Percentiles rank a stretch among this genome's conserved stretches.
Evolutionary conservation across 37 sponge, comb jelly and placozoan genomes (phyloP).

Genomic region (Halichondria panicea): DNA sequence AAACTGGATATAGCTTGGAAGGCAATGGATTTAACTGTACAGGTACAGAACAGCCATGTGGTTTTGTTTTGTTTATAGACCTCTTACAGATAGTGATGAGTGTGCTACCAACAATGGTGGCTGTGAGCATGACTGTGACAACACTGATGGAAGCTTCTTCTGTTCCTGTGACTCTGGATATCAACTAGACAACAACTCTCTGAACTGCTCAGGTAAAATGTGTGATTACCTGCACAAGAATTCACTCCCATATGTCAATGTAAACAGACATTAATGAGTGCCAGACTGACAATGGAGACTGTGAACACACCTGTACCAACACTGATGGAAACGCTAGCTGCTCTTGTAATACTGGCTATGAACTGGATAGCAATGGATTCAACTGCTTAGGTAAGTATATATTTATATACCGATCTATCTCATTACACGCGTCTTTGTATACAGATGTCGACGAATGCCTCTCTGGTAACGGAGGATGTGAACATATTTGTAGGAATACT

Average conservation of each 20-base stretch:
- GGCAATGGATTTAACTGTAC: no score
- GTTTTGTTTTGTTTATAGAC: no score
- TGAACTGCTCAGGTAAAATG: constrained; percentile 39
- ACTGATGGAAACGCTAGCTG: constrained; percentile 41
- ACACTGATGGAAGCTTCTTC: constrained; percentile 41
- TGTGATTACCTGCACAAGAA: not conserved
- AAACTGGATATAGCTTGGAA: no score
- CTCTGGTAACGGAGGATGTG: no score
- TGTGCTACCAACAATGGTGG: constrained; percentile 16
- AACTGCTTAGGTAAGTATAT: constrained; percentile 27
- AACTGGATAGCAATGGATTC: constrained; percentile 12
- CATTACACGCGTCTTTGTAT: no score
- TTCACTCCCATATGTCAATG: not conserved
- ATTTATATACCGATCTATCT: no score
- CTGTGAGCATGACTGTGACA: constrained; percentile 49
- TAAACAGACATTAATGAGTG: constrained; percentile 52
- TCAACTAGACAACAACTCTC: not conserved
- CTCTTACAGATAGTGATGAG: constrained; percentile 48
- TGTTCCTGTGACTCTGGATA: constrained; percentile 17
- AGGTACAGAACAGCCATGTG: no score
- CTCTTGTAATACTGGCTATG: constrained; percentile 30
- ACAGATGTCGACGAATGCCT: no score
- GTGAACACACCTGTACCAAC: constrained; percentile 37
- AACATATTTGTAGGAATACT: no score
- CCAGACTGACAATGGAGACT: not conserved